A percentile compares a stretch with the other conserved stretches of the same genome.
These are phyloP conservation scores for Druceiella hillmani DNA, from an alignment of 2,888 invertebrate species.

Conservation along the genomic window DNA sequence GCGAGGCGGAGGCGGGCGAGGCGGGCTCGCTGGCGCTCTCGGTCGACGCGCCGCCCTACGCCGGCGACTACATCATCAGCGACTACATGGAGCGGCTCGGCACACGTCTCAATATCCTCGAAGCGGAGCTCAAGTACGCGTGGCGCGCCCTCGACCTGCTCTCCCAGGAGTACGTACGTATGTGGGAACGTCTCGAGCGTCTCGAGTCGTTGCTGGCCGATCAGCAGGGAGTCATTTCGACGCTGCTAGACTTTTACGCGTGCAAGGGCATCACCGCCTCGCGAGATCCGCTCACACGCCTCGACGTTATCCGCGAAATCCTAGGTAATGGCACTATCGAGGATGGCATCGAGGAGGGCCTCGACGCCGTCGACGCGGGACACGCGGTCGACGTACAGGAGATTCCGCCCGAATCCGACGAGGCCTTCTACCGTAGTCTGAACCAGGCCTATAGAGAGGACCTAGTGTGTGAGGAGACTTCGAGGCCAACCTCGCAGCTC, in stretches of 20 bases:
- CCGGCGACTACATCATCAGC: slow-evolving; percentile 73
- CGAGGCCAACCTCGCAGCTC: slow-evolving; percentile 65
- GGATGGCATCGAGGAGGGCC: slow-evolving; percentile 62
- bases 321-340: slow-evolving; percentile 60
- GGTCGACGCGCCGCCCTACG: slow-evolving; percentile 49
- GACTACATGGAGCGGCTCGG: slow-evolving; percentile 90
- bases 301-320: slow-evolving; percentile 61
- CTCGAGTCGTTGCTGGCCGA: slow-evolving; percentile 81
- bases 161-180: slow-evolving; percentile 87
- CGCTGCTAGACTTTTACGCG: slow-evolving; percentile 75
- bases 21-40: slow-evolving; percentile 51
- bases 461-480: slow-evolving; percentile 57
- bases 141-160: slow-evolving; percentile 88
- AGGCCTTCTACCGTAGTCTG: slow-evolving; percentile 82
- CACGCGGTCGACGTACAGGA: slow-evolving; percentile 41
- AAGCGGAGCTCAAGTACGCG: slow-evolving; percentile 87
- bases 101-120: slow-evolving; percentile 78
- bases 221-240: slow-evolving; percentile 86
- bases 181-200: slow-evolving; percentile 90
- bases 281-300: slow-evolving; percentile 48
- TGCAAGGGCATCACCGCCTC: slow-evolving; percentile 44
- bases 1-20: slow-evolving; percentile 48
- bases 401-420: slow-evolving; percentile 66
- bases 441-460: slow-evolving; percentile 86
- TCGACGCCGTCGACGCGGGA: slow-evolving; percentile 44